Evolutionary conservation across 1,140 invertebrate genomes (phyloP).

Genomic region (Elymnias hypermnestra): DNA sequence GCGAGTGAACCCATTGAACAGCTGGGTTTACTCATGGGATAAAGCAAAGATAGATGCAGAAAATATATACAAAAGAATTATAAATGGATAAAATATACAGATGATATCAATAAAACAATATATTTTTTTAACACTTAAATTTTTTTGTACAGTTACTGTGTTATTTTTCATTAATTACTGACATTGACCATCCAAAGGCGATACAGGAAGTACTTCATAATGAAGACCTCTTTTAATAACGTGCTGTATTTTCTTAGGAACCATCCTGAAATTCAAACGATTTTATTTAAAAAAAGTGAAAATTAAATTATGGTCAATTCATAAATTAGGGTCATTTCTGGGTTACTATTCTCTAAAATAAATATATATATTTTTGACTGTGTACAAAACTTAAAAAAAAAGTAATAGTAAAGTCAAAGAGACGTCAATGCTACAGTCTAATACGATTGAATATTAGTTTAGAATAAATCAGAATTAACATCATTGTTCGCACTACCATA

Average conservation of each 20-base stretch:
- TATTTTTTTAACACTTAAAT: slow-evolving; percentile 39
- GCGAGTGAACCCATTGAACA: slow-evolving; percentile 47
- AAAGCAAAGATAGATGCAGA: slow-evolving; percentile 33
- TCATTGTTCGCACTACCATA: too few relatives aligned
- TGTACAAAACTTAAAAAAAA: too few relatives aligned
- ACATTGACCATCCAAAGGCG: slow-evolving; percentile 51
- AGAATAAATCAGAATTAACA: too few relatives aligned
- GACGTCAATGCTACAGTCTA: too few relatives aligned
- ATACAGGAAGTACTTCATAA: slow-evolving; percentile 48
- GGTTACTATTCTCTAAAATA: too few relatives aligned
- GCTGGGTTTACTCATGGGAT: slow-evolving; percentile 50
- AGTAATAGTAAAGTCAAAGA: too few relatives aligned
- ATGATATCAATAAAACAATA: slow-evolving; percentile 21
- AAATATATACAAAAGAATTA: slow-evolving; percentile 38
- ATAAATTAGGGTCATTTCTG: too few relatives aligned
- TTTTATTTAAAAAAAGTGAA: slow-evolving; percentile 3
- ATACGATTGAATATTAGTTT: too few relatives aligned
- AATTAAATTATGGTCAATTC: not conserved
- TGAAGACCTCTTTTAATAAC: slow-evolving; percentile 83
- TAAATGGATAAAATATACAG: slow-evolving; percentile 10
- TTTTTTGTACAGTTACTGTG: slow-evolving; percentile 37
- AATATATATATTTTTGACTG: too few relatives aligned
- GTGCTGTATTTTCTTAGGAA: slow-evolving; percentile 87
- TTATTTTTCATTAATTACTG: slow-evolving; percentile 24
- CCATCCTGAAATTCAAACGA: slow-evolving; percentile 80